Evolutionary conservation across 2,888 invertebrate genomes (phyloP), one percentile per base, ranked within the genome.

Genomic region (Atethmia centrago): DNA sequence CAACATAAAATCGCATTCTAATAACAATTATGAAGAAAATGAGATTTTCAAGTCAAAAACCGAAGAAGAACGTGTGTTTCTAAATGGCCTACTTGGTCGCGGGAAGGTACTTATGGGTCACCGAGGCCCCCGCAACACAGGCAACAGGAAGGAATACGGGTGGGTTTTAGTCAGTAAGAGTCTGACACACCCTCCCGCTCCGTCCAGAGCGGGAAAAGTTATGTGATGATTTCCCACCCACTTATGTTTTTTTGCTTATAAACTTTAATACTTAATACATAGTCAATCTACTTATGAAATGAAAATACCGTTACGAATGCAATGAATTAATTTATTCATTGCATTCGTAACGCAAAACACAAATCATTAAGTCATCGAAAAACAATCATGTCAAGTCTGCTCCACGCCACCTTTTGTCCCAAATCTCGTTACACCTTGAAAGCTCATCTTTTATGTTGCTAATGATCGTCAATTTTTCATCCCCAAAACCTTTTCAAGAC

Each of bases 401-500:
- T 93, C 95, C 79, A 93, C 73, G 10, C 70, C 59, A 71, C 69
- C 77, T 78, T 74, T 63, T 90, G 89, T 86, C 55, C 88, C 66
- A 71, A 83, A 85, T 83, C 85, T 86, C 79, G 82, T 70, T 73
- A 87, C 88, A 90, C 95, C 95, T 95, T 95, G 94, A 93, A 91
- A 92, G 91, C 90, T 92, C 89, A 79, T 92, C 92, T 91, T 90
- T 94, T 94, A 90, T 94, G 82, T 87, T 56, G 61, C 82, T 94
- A 95, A 95, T 94, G 93, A 92, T 87, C 40, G 58, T 63, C 85
- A 83, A 95, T 96, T 91, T 93, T 92, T 95, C 94, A 95, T 82
- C 94, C 95, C 95, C 94, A 92, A 90, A n/a, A 92, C 84, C 83
- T 77, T 74, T 76, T 53, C 40, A 77, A 74, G 47, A 67, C 49